These are phyloP conservation scores for Noctuana brunneofusca DNA, from an alignment of 2,888 invertebrate species.

Conservation along the genomic window DNA sequence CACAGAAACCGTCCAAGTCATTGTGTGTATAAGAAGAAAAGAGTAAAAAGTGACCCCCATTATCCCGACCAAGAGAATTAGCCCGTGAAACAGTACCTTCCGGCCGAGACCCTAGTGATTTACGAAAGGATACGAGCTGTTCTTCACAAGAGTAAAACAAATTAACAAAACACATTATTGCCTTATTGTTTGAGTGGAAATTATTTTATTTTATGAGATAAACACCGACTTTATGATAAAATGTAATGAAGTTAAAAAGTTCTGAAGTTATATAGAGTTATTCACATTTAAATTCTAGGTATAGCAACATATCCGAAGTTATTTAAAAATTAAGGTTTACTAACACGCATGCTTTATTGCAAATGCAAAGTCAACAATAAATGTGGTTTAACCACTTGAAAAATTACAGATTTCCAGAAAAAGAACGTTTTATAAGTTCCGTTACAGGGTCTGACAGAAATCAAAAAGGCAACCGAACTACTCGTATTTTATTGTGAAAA, in stretches of 20 bases:
- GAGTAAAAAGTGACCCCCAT: conserved; percentile 14
- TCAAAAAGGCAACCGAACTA: conserved; percentile 38
- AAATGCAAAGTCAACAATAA: neutral
- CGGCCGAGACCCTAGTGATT: conserved; percentile 18
- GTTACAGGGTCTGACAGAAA: conserved; percentile 28
- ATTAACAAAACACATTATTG: conserved; percentile 13
- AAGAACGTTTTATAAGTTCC: neutral
- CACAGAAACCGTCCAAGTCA: too few species aligned
- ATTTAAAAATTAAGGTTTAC: neutral
- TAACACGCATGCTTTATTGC: neutral
- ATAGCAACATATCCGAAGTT: too few species aligned
- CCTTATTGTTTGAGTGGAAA: neutral
- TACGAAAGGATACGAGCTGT: conserved; percentile 15
- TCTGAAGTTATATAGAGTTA: too few species aligned
- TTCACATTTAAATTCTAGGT: too few species aligned
- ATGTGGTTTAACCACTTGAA: neutral
- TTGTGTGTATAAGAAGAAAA: conserved; percentile 16
- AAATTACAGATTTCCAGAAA: neutral
- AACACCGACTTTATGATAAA: too few species aligned
- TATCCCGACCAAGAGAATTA: conserved; percentile 15
- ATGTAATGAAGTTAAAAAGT: too few species aligned
- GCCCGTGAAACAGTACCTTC: conserved; percentile 26
- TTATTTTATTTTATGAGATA: too few species aligned
- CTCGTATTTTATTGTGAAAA: conserved; percentile 42
- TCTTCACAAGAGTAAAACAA: conserved; percentile 30